phyloP scores from a whole-genome alignment of 2,888 invertebrate species.

The Parnassius glacialis region DNA sequence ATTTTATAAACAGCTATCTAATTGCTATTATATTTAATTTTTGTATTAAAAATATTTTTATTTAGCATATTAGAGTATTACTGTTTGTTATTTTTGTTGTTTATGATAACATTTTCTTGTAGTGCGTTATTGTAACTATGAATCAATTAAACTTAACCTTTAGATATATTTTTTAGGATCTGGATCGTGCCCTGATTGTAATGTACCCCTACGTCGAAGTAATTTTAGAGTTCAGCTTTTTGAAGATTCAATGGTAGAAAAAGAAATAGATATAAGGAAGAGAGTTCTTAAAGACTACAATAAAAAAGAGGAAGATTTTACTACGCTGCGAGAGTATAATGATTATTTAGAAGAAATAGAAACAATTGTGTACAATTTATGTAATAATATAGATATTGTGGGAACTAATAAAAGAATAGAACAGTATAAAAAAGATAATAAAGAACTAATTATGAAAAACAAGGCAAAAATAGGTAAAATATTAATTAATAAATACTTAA shows the following conservation, averaged over 20 bases:
- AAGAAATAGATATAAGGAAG: constrained; percentile 97
- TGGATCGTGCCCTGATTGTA: constrained; percentile 96
- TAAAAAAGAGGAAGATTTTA: constrained; percentile 97
- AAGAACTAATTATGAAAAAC: constrained; percentile 90
- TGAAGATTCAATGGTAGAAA: constrained; percentile 97
- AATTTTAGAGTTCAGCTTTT: constrained; percentile 97
- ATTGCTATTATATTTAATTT: too few species aligned
- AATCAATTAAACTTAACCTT: neutral
- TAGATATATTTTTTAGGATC: constrained; percentile 82
- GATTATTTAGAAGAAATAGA: constrained; percentile 98
- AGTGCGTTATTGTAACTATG: too few species aligned
- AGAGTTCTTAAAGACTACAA: constrained; percentile 94
- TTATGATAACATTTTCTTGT: too few species aligned
- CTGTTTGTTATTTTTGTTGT: too few species aligned
- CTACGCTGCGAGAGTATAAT: constrained; percentile 91
- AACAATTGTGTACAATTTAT: constrained; percentile 93
- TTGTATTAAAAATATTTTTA: too few species aligned
- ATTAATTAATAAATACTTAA: neutral
- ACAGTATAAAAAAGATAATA: constrained; percentile 94
- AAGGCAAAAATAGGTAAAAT: constrained; percentile 85
- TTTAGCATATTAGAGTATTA: too few species aligned
- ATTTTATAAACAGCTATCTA: neutral
- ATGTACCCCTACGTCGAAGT: constrained; percentile 86
- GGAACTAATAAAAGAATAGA: constrained; percentile 95
- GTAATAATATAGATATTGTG: constrained; percentile 93